phyloP scores from a whole-genome alignment of 1,140 invertebrate species.

The Achatina immaculata region DNA sequence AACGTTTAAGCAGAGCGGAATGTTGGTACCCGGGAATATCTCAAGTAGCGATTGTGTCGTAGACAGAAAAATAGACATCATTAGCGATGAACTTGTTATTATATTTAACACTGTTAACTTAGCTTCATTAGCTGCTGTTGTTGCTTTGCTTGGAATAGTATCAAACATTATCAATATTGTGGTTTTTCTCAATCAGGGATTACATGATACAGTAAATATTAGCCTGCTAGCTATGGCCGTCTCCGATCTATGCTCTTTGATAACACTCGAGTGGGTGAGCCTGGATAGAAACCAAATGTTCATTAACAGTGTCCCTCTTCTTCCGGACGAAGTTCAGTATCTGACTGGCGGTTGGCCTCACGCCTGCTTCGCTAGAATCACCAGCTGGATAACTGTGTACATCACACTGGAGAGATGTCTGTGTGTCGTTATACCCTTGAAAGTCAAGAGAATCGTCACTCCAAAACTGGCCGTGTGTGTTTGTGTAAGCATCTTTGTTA shows the following conservation, averaged over 20 bases:
- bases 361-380: conserved; percentile 8
- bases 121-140: not conserved
- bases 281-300: conserved; percentile 71
- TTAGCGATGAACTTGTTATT: too few species aligned
- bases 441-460: conserved; percentile 16
- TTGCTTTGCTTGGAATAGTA: conserved; percentile 3
- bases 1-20: too few species aligned
- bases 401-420: conserved; percentile 29
- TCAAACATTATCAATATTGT: conserved; percentile 20
- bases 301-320: conserved; percentile 78
- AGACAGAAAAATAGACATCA: too few species aligned
- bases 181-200: conserved; percentile 21
- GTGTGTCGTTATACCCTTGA: conserved; percentile 5
- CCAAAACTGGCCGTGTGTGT: not conserved
- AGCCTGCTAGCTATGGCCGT: conserved; percentile 3
- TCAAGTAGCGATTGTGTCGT: too few species aligned
- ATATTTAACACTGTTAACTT: not conserved
- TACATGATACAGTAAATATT: not conserved
- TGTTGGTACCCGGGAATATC: too few species aligned
- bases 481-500: not conserved
- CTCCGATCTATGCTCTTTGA: not conserved
- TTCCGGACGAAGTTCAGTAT: not conserved
- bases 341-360: conserved; percentile 4
- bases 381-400: conserved; percentile 8
- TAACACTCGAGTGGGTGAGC: not conserved